These are phyloP conservation scores for Clarias fuscus DNA, from an alignment of 2,797 vertebrate species.

Conservation along the genomic window DNA sequence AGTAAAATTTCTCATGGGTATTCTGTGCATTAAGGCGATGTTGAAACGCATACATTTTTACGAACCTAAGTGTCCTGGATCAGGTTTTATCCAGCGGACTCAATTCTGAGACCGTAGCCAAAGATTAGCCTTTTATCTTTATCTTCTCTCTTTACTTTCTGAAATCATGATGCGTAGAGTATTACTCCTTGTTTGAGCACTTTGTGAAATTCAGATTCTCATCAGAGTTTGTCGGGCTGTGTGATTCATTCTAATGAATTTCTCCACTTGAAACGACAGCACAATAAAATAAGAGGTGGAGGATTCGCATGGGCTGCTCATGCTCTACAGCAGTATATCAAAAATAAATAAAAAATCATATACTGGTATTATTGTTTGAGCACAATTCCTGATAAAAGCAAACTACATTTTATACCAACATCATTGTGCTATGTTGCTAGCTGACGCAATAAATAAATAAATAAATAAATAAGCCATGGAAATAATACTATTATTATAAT, in stretches of 20 bases:
- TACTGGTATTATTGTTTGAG: neutral
- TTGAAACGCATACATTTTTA: neutral
- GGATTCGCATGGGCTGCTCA: neutral
- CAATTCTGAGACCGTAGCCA: neutral
- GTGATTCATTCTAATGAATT: conserved; percentile 23
- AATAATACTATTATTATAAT: neutral
- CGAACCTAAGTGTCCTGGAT: neutral
- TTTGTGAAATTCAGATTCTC: conserved; percentile 22
- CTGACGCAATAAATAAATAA: neutral
- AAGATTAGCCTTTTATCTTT: neutral
- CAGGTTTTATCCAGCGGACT: neutral
- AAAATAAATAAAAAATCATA: neutral
- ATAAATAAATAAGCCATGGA: neutral
- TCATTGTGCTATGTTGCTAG: neutral
- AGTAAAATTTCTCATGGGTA: neutral
- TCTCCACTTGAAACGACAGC: neutral
- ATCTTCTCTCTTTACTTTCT: neutral
- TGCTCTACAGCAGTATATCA: neutral
- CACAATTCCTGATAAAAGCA: neutral
- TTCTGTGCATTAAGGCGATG: neutral
- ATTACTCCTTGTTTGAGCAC: neutral
- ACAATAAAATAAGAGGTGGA: conserved; percentile 2
- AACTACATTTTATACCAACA: neutral
- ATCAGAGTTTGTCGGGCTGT: neutral
- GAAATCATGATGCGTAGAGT: neutral